Base-by-base conservation (phyloP, 2,797 vertebrate genomes). In the Sebastes taczanowskii region DNA sequence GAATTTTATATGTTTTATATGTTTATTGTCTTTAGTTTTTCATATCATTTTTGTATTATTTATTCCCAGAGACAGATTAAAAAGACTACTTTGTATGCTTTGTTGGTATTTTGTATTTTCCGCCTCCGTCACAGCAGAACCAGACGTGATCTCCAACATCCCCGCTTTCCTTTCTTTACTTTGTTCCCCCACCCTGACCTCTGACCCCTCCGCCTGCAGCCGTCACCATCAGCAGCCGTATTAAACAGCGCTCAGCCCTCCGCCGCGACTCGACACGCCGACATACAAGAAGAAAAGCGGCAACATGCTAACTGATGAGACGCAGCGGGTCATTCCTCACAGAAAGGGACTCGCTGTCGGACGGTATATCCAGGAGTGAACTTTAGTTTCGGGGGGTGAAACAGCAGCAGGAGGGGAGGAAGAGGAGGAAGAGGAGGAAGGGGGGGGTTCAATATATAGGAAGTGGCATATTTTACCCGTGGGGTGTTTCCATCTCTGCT, bases 401-500 rank as follows among this genome's bases (percentile, higher is more conserved):
- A 83, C 76, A 71, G 53, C 7, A 23, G 49, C 6, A 38, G 56
- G 30, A 65, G 56, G 3, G 46, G n/a, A 34, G 53, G 32, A 11
- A 3, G 73, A 11, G 27, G 46, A 20, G 18, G 46, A 49, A 7
- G 35, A 38, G 46, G 27, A 34, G 53, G 32, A 18, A 1, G 62
- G 35, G 23, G 55, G 34, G 23, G 29, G 49, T 85, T 86, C 85
- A 79, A 81, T 89, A 90, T 92, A 90, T 84, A 80, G 84, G 81
- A 93, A 75, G 90, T 82, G 83, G 77, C 84, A 84, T 86, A 73
- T 86, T 88, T 91, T 73, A 81, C 86, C 93, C 80, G 30, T 7
- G 25, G 91, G 93, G 86, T 88, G 89, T 93, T 92, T 93, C 83
- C 89, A 78, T 89, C 90, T 80, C 61, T 61, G 86, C 87, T 89